Conservation (phyloP, 2,888 invertebrate species). For the Andricus quercusramuli region DNA sequence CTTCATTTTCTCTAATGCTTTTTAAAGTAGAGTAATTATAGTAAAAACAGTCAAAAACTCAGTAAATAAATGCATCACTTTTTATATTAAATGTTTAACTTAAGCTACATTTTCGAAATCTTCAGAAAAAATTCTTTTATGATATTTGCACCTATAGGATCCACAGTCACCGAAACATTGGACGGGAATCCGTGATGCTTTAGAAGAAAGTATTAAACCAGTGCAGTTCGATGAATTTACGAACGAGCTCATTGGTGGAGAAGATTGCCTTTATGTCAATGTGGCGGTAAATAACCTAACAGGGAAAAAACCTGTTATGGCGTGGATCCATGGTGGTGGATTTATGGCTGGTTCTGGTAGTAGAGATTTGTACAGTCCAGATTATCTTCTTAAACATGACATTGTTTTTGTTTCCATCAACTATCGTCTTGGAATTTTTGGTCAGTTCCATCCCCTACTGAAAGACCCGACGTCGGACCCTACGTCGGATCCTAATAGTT, state of each 20-base stretch:
- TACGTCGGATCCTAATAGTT: no score
- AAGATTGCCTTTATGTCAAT: slow-evolving; percentile 64
- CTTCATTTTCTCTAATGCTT: no score
- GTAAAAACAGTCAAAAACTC: no score
- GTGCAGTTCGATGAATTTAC: slow-evolving; percentile 5
- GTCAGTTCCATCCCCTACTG: slow-evolving; percentile 49
- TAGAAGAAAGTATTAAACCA: slow-evolving; percentile 63
- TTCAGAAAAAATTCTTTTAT: not conserved
- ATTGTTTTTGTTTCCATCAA: slow-evolving; percentile 58
- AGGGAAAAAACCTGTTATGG: slow-evolving; percentile 59
- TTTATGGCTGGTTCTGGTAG: slow-evolving; percentile 54
- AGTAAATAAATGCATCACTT: no score
- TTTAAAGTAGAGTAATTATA: no score
- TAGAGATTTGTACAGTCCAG: slow-evolving; percentile 53
- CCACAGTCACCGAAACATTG: slow-evolving; percentile 58
- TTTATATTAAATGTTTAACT: no score
- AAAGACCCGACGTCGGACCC: no score
- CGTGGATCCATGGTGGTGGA: slow-evolving; percentile 64
- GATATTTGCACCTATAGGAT: slow-evolving; percentile 54
- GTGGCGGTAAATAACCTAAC: slow-evolving; percentile 54
- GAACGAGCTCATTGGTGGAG: slow-evolving; percentile 46
- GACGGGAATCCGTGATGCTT: slow-evolving; percentile 59
- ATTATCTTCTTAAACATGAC: slow-evolving; percentile 60
- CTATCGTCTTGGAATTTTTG: slow-evolving; percentile 60
- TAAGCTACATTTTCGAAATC: no score